Percentiles rank a stretch among this genome's conserved stretches.
These are phyloP conservation scores for Pteronotus mesoamericanus DNA, from an alignment of 2,797 vertebrate species.

Conservation along the genomic window DNA sequence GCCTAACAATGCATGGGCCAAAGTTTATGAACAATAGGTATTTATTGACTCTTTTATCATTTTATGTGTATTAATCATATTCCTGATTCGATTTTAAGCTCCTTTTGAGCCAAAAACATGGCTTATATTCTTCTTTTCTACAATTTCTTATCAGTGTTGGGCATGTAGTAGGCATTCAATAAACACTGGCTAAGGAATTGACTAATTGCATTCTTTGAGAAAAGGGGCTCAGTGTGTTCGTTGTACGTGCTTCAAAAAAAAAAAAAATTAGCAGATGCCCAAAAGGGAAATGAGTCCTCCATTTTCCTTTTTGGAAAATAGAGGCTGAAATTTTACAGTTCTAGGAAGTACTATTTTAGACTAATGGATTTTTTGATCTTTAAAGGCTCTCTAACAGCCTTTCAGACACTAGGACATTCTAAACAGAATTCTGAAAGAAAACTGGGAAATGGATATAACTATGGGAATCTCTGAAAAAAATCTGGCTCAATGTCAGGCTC, in stretches of 20 bases:
- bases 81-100: neutral
- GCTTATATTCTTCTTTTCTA: neutral
- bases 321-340: neutral
- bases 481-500: neutral
- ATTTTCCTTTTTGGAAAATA: too few species aligned
- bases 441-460: constrained; percentile 1
- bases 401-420: neutral
- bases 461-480: neutral
- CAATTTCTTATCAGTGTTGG: neutral
- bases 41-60: neutral
- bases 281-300: neutral
- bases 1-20: neutral
- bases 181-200: neutral
- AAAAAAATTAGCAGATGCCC: neutral
- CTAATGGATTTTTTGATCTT: neutral
- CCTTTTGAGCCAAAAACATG: neutral
- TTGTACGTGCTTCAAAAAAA: neutral
- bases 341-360: neutral
- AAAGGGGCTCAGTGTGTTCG: neutral
- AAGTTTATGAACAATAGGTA: neutral
- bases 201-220: neutral
- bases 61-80: neutral
- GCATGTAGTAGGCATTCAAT: neutral
- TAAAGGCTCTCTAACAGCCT: neutral
- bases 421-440: constrained; percentile 6